Evolutionary conservation across 2,113 vertebrate species (phyloP).

Genomic region (Ursus arctos): DNA sequence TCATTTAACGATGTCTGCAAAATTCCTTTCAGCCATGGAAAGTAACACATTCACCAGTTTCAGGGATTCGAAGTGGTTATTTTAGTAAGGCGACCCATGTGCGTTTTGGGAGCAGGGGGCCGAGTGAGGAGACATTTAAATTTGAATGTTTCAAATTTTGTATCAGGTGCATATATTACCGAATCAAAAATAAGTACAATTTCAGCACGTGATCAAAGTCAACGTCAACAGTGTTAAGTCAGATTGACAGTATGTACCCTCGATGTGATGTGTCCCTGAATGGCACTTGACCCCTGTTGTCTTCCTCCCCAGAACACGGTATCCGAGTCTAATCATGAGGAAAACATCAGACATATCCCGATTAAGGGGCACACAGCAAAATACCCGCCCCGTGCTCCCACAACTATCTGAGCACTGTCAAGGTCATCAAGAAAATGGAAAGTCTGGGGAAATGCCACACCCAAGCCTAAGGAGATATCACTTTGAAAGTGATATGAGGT

Average conservation of each 20-base stretch:
- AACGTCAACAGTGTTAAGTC: not conserved
- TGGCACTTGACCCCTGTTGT: not conserved
- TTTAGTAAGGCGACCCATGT: not conserved
- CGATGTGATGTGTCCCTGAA: not conserved
- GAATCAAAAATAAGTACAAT: not conserved
- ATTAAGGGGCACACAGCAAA: not conserved
- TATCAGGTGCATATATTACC: not conserved
- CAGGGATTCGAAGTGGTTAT: not conserved
- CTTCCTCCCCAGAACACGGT: not conserved
- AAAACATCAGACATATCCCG: not conserved
- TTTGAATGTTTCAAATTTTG: not conserved
- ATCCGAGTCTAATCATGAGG: not conserved
- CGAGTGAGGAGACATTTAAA: not conserved
- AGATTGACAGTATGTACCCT: not conserved
- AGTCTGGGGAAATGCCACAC: not conserved
- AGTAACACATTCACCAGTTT: not conserved
- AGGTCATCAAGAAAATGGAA: not conserved
- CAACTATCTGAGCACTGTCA: not conserved
- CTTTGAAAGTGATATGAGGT: not conserved
- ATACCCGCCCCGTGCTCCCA: not conserved
- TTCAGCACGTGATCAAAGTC: not conserved
- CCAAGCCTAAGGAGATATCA: not conserved
- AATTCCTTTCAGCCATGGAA: not conserved
- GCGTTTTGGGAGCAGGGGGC: no score
- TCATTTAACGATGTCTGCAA: not conserved